A percentile compares a stretch with the other conserved stretches of the same genome.
phyloP scores from a whole-genome alignment of 2,888 invertebrate genomes.

The Cantharis lateralis region DNA sequence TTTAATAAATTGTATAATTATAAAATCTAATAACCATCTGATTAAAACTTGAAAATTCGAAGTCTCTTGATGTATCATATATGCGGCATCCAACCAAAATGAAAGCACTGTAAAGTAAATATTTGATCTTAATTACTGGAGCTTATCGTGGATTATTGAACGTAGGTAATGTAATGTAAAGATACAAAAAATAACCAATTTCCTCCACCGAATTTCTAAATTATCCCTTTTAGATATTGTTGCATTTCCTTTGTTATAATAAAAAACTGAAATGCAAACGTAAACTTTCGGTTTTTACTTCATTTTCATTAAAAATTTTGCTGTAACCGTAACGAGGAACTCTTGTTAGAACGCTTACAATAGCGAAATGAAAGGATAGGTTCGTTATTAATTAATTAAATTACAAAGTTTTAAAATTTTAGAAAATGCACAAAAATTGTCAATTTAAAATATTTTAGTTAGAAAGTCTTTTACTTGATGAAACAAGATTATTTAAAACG shows the following conservation, averaged over 20 bases:
- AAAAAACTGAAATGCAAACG: neutral
- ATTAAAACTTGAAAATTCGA: neutral
- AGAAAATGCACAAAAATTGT: neutral
- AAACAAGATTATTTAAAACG: neutral
- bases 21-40: neutral
- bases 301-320: neutral
- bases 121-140: neutral
- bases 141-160: neutral
- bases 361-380: neutral
- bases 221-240: neutral
- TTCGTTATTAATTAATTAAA: neutral
- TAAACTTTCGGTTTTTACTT: neutral
- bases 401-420: neutral
- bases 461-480: neutral
- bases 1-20: neutral
- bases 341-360: neutral
- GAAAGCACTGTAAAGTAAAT: neutral
- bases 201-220: neutral
- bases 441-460: neutral
- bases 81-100: neutral
- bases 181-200: neutral
- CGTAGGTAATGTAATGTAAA: neutral
- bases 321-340: neutral
- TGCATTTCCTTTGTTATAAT: neutral
- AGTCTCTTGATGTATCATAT: neutral